Evolutionary conservation across 2,888 invertebrate species (phyloP), one percentile per base, ranked within the genome.

Genomic region (Acleris laterana): DNA sequence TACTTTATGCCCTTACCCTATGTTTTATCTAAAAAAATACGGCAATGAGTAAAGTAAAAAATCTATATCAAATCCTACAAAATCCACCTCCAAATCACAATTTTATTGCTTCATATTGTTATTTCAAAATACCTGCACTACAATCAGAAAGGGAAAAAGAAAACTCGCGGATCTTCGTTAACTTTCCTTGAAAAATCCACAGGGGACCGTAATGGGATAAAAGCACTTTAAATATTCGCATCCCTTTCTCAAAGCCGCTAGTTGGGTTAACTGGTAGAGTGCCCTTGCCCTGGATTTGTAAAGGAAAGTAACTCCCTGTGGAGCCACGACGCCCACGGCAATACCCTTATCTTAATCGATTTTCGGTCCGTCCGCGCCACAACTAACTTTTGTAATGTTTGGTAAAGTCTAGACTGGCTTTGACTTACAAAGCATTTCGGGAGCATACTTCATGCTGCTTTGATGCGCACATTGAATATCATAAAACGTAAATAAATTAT

Each of bases 121-220:
- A 46, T 16, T 5, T 38, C 9, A 32, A 38, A 13, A 38, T 13
- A 38, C 38, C 38, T 38, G 3, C 11, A 13, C 3, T n/a, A 46
- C 46, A 17, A 16, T n/a, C 5, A 46, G 17, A 7, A 17, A 46
- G 17, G 46, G 19, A 7, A 52, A 52, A 28, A 32, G 38, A 66
- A 59, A 55, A 46, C 51, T 25, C 38, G 48, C 53, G 9, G 44
- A 56, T 61, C 46, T 61, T 62, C 72, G 72, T 69, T 73, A 72
- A 74, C 70, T 72, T 72, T 70, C 71, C 69, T 68, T 67, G 62
- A 71, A 75, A 69, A 71, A 72, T 70, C 70, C 71, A 73, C 62
- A 70, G 71, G 68, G 74, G 70, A 66, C 68, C 69, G 65, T 77
- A 76, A 76, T 73, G 70, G 70, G 71, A 76, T 76, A 73, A 74